Base-by-base conservation (phyloP, 2,113 vertebrate species). In the Nothocercus nigrocapillus region DNA sequence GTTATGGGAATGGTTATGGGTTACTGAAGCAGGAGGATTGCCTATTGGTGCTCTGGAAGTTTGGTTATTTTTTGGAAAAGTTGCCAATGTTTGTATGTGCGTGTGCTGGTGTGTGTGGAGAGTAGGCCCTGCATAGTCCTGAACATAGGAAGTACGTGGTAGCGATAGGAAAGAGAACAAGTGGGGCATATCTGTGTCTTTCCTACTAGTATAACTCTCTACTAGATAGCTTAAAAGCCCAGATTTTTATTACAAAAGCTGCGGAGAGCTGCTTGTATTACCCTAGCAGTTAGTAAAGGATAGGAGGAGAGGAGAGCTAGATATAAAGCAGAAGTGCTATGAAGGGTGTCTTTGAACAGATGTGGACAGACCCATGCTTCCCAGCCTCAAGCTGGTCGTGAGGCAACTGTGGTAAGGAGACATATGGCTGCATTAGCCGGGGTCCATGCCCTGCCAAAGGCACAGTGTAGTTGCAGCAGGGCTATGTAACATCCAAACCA, bases 381-480 rank as follows among this genome's bases (percentile, higher is more conserved):
- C 30, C 68, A 44, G 42, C 61, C 74, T 34, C 24, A 7, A 19
- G 56, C 11, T 24, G 34, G 11, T n/a, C 3, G 0, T 8, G 30
- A 32, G 34, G 69, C 16, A 22, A 4, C 42, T 0, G 0, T 3
- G 49, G 15, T 24, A 18, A 74, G 34, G 62, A 62, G 70, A 34
- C 2, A 1, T 3, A 8, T 11, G 5, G 5, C 64, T 49, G 59
- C 7, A 0, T 14, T 19, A 4, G 11, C 1, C 34, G 14, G 30
- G 28, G 47, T 9, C n/a, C 3, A 28, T 36, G 40, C 11, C 24
- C 34, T 36, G 15, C 68, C 17, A 1, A 9, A 18, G 34, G 34
- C 40, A 47, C 3, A 2, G 25, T 5, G 2, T 4, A 34, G 5
- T 22, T 59, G 22, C 0, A 0, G 3, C 3, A 30, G 17, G 38